Evolutionary conservation across 2,797 vertebrate species (phyloP).

Genomic region (Liparis tanakae): DNA sequence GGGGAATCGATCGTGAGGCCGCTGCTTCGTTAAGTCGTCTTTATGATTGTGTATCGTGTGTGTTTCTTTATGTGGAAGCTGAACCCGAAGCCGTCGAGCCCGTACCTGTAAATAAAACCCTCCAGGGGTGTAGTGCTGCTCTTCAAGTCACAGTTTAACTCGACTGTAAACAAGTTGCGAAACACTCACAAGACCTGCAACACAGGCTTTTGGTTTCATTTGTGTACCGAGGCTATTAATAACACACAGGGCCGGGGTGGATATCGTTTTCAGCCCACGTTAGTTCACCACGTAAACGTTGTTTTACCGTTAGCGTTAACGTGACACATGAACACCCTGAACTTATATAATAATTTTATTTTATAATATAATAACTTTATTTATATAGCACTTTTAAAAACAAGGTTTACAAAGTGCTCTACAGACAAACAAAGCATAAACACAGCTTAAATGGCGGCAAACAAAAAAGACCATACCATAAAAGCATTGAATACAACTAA

Average conservation of each 20-base stretch:
- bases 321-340: too few relatives aligned
- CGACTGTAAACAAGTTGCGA: conserved; percentile 51
- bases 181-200: conserved; percentile 35
- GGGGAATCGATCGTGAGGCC: background rate
- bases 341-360: too few relatives aligned
- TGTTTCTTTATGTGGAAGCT: conserved; percentile 3
- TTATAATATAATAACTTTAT: too few relatives aligned
- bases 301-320: too few relatives aligned
- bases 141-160: conserved; percentile 34
- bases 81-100: background rate
- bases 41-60: background rate
- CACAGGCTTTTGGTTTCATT: conserved; percentile 29
- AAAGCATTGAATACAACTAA: too few relatives aligned
- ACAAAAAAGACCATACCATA: too few relatives aligned
- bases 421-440: too few relatives aligned
- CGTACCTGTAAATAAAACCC: background rate
- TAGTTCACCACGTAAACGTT: background rate
- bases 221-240: conserved; percentile 26
- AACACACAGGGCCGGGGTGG: background rate
- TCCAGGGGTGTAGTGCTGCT: background rate
- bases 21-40: background rate
- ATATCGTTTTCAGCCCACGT: background rate
- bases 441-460: too few relatives aligned
- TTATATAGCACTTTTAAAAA: too few relatives aligned
- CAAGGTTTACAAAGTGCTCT: too few relatives aligned